These are phyloP conservation scores for Latrodectus geometricus DNA, from an alignment of 1,140 invertebrate genomes.

Conservation along the genomic window DNA sequence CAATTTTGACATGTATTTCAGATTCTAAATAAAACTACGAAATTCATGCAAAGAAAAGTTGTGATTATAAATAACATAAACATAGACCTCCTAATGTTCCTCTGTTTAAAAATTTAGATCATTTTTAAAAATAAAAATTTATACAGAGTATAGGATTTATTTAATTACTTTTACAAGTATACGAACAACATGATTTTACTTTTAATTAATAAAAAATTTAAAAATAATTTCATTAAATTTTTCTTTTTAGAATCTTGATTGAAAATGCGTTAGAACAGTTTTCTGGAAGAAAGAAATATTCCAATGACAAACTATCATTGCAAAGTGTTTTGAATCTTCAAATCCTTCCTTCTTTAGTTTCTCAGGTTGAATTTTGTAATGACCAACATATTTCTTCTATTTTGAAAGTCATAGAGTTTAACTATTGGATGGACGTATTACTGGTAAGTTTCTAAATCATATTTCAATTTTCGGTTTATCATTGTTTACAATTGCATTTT, in stretches of 20 bases:
- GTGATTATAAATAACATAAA: no score
- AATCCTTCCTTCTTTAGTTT: conserved; percentile 24
- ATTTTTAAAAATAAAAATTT: no score
- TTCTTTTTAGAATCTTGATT: conserved; percentile 6
- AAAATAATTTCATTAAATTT: not conserved
- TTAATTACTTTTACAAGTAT: no score
- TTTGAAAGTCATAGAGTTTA: not conserved
- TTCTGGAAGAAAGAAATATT: not conserved
- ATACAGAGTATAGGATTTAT: no score
- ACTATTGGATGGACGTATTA: conserved; percentile 18
- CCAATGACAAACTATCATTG: not conserved
- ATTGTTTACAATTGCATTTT: not conserved
- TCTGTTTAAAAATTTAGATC: no score
- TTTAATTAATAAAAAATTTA: no score
- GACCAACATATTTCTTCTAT: no score
- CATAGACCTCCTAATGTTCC: no score
- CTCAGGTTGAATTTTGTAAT: not conserved
- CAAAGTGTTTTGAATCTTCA: conserved; percentile 16
- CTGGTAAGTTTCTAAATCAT: not conserved
- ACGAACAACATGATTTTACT: no score
- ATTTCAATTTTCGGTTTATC: not conserved
- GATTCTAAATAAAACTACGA: no score
- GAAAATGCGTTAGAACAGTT: not conserved
- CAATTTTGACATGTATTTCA: no score
- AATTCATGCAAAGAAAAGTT: no score